Evolutionary conservation across 2,888 invertebrate genomes (phyloP), one percentile per base, ranked within the genome.

Genomic region (Lithophane semibrunnea): DNA sequence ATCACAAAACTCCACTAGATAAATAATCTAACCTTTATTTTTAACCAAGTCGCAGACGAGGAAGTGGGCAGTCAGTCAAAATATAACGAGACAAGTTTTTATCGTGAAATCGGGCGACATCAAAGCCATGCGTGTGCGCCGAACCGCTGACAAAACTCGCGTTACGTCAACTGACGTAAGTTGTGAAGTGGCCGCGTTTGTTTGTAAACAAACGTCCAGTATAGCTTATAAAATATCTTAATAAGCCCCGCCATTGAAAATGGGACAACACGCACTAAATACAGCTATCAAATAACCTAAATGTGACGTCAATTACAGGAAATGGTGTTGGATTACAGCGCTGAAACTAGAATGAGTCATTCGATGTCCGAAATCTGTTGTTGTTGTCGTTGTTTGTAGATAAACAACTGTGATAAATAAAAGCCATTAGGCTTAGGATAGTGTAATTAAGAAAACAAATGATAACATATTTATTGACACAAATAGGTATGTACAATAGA

Each of bases 71-170:
- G 86, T 89, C 86, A 85, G 87, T 90, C 88, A 90, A 88, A 88
- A 89, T 83, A 88, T 86, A 88, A 88, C 85, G 70, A 75, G 76
- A 79, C 77, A 73, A 82, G 70, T 80, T 83, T 82, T 82, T 90
- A 89, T 92, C 91, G 88, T 92, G 37, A 90, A 91, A 91, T 91
- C 88, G 89, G 89, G 72, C 77, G 83, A 92, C 91, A 89, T 93
- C 92, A 93, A 93, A 94, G 93, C 80, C 76, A 18, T 74, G 80
- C 73, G 84, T 75, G 68, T 77, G 86, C 80, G 77, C 66, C 63
- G 70, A 49, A 70, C n/a, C 66, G 65, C 65, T 83, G 86, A 75
- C 75, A 69, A 58, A 65, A 68, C 69, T 75, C 60, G n/a, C 58
- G 75, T 78, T 75, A 79, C 72, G 75, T 74, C 70, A 70, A 73